Base-by-base conservation (phyloP, 2,113 vertebrate species). In the Cyanistes caeruleus region DNA sequence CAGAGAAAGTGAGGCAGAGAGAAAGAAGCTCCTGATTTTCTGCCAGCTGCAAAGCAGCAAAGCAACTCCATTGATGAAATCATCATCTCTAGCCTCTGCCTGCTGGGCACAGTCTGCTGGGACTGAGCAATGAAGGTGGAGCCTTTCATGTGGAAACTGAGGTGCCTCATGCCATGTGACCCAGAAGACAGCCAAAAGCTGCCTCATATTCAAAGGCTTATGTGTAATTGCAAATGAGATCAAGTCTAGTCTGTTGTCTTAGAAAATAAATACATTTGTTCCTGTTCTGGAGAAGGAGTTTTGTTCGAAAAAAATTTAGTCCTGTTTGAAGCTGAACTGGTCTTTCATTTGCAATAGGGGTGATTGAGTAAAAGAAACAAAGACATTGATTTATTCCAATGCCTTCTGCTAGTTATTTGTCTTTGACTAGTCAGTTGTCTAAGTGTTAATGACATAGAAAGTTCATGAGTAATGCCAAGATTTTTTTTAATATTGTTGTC, bases 151-250 rank as follows among this genome's bases (percentile, higher is more conserved):
- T 86, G 86, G 83, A 95, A 94, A 81, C 86, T 0, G 33, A 84
- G 68, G 35, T 81, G 59, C 52, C 58, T 75, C 43, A 81, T 92
- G 94, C 86, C 78, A 21, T 33, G 22, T 77, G 90, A 95, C 83
- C 94, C 90, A 93, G 76, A 96, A 90, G 80, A 89, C 60, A 92
- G 64, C 35, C 60, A 78, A 84, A 94, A 88, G 63, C 63, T 86
- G 72, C 63, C 49, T 79, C 15, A 2, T 67, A 51, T 74, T 63
- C 52, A 93, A 76, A 83, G 43, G 27, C 25, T 78, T 60, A 58
- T 49, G 63, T 74, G n/a, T 73, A 94, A 93, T 28, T 88, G 55
- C 39, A 86, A 88, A 85, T 85, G 18, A 90, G 46, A 86, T 25
- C 22, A 92, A 82, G 56, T 22, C 43, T 43, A 44, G 53, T 77